Evolutionary conservation across 2,797 vertebrate species (phyloP).

Genomic region (Rhyacichthys aspro): DNA sequence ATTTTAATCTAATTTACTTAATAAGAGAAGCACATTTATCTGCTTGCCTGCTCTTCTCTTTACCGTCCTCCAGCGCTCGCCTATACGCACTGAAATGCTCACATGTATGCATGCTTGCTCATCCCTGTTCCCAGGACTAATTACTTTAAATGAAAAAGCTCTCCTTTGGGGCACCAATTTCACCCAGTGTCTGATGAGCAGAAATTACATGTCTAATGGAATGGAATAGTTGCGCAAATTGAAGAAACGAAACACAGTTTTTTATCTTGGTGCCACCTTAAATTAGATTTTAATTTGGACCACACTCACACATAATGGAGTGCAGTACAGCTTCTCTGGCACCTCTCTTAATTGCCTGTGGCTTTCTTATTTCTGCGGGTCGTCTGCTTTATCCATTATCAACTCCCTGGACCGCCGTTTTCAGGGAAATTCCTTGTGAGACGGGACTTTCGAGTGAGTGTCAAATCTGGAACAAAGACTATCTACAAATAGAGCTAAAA

Average conservation of each 20-base stretch:
- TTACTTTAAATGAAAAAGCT: conserved; percentile 81
- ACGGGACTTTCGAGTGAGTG: conserved; percentile 11
- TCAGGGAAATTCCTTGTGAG: conserved; percentile 25
- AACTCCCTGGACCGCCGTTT: conserved; percentile 51
- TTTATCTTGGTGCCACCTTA: conserved; percentile 54
- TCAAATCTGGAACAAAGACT: conserved; percentile 8
- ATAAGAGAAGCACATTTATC: conserved; percentile 20
- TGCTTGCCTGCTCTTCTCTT: conserved; percentile 6
- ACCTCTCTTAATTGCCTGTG: conserved; percentile 58
- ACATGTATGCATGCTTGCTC: conserved; percentile 48
- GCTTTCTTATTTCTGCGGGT: conserved; percentile 63
- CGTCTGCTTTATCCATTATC: conserved; percentile 54
- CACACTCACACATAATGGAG: conserved; percentile 66
- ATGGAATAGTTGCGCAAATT: conserved; percentile 79
- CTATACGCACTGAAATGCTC: conserved; percentile 33
- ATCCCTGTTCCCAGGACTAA: conserved; percentile 76
- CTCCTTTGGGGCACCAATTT: conserved; percentile 80
- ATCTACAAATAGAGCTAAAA: conserved; percentile 7
- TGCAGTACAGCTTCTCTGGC: conserved; percentile 54
- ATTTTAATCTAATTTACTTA: conserved; percentile 23
- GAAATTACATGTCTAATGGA: conserved; percentile 90
- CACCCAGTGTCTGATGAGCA: conserved; percentile 85
- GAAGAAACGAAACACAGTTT: conserved; percentile 69
- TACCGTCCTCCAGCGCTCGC: conserved; percentile 4
- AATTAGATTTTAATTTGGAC: conserved; percentile 79